Percentiles rank a stretch among this genome's conserved stretches.
Conservation (phyloP, 2,797 vertebrate species). For the Phoeniculus purpureus region DNA sequence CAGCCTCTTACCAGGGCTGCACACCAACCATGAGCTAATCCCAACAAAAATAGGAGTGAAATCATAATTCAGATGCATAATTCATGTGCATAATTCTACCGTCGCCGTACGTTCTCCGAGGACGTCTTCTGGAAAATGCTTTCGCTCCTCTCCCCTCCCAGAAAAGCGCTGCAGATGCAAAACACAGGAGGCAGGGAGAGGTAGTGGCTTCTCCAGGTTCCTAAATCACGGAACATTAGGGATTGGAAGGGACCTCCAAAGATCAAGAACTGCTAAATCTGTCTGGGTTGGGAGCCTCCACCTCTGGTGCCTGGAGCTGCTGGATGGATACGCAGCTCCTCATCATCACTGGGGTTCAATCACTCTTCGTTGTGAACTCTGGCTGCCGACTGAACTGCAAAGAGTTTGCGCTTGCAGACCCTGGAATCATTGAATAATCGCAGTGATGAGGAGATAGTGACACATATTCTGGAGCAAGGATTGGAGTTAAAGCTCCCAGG, state of each 20-base stretch:
- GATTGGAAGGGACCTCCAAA: too few species aligned
- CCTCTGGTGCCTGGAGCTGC: conserved; percentile 23
- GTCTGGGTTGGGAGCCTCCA: conserved; percentile 41
- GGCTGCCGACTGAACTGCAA: conserved; percentile 38
- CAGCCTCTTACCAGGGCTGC: conserved; percentile 20
- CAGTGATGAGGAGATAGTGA: conserved; percentile 67
- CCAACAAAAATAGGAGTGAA: conserved; percentile 72
- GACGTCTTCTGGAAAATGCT: conserved; percentile 65
- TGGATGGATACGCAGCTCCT: background rate
- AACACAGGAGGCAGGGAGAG: conserved; percentile 32
- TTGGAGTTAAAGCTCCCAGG: conserved; percentile 28
- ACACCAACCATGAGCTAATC: conserved; percentile 73
- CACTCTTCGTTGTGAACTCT: background rate
- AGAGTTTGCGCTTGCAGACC: conserved; percentile 47
- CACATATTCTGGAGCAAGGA: conserved; percentile 55
- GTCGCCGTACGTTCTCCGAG: conserved; percentile 30
- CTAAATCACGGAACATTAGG: background rate
- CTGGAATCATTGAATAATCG: conserved; percentile 70
- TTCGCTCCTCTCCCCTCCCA: conserved; percentile 25
- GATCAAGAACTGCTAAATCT: conserved; percentile 11
- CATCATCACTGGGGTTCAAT: conserved; percentile 51
- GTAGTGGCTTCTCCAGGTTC: conserved; percentile 40
- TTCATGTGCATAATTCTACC: conserved; percentile 70
- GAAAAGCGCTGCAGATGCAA: conserved; percentile 40
- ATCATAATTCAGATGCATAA: conserved; percentile 70